Conservation (phyloP, 2,888 invertebrate species). For the Orchesellides sinensis region DNA sequence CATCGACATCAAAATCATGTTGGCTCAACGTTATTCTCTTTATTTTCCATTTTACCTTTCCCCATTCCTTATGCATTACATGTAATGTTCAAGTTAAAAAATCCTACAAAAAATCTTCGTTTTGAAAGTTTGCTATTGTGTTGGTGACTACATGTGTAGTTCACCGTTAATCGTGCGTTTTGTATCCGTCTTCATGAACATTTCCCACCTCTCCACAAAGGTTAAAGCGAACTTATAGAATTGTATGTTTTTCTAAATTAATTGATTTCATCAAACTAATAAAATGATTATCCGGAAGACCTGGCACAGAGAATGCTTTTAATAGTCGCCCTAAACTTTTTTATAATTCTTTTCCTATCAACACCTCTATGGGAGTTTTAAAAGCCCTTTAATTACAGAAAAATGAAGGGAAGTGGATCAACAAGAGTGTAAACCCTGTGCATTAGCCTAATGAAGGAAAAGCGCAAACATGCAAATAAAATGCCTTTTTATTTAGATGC, state of each 20-base stretch:
- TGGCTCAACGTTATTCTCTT: neutral
- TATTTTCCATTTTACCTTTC: conserved; percentile 22
- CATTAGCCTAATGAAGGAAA: conserved; percentile 38
- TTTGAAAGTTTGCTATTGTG: neutral
- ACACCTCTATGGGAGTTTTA: neutral
- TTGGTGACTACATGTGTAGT: neutral
- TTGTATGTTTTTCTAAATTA: conserved; percentile 56
- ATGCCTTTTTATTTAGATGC: conserved; percentile 29
- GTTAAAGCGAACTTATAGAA: conserved; percentile 30
- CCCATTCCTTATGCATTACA: too few relatives aligned
- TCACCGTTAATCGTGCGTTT: neutral
- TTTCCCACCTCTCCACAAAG: conserved; percentile 22
- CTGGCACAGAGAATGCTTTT: conserved; percentile 52
- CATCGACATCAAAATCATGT: conserved; percentile 26
- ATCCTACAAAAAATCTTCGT: too few relatives aligned
- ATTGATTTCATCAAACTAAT: conserved; percentile 62
- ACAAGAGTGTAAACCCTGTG: neutral
- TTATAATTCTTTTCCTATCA: neutral
- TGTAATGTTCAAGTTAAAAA: too few relatives aligned
- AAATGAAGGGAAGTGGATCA: conserved; percentile 13
- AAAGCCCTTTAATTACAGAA: conserved; percentile 43
- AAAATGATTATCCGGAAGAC: conserved; percentile 64
- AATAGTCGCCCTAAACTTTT: neutral
- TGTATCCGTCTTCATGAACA: conserved; percentile 24
- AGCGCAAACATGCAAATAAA: conserved; percentile 26